A percentile compares a stretch with the other conserved stretches of the same genome.
These are phyloP conservation scores for Eumaeus atala DNA, from an alignment of 1,140 invertebrate species.

Conservation along the genomic window DNA sequence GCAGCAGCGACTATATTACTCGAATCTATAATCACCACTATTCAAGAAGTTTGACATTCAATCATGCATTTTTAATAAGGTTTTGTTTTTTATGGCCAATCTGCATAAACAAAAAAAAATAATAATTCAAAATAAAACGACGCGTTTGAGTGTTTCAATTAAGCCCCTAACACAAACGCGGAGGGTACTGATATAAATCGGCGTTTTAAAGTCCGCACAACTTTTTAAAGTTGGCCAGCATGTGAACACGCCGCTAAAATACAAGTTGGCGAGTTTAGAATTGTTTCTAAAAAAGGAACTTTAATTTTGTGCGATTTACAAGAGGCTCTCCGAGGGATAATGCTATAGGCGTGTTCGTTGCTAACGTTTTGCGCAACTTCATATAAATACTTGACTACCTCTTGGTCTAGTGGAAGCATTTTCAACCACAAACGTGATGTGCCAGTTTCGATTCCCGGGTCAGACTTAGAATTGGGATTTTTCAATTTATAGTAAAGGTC, in stretches of 20 bases:
- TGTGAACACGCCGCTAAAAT: slow-evolving; percentile 63
- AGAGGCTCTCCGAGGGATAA: slow-evolving; percentile 55
- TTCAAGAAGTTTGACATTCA: too few species aligned
- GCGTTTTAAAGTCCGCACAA: slow-evolving; percentile 51
- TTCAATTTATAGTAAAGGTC: too few species aligned
- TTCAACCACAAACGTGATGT: too few species aligned
- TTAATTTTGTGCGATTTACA: slow-evolving; percentile 69
- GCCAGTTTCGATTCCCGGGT: too few species aligned
- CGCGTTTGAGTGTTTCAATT: neutral
- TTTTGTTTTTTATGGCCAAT: too few species aligned
- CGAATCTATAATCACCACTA: too few species aligned
- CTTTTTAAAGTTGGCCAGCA: slow-evolving; percentile 67
- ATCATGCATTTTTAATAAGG: too few species aligned
- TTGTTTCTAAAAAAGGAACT: slow-evolving; percentile 67
- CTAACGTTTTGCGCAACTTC: neutral
- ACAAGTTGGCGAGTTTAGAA: slow-evolving; percentile 68
- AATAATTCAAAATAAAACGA: too few species aligned
- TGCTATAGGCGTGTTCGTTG: slow-evolving; percentile 51
- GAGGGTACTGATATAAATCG: slow-evolving; percentile 44
- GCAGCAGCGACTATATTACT: too few species aligned
- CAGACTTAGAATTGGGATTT: too few species aligned
- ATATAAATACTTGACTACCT: slow-evolving; percentile 3
- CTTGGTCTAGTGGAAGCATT: too few species aligned
- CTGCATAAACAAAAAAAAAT: too few species aligned
- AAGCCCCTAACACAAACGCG: neutral